These are phyloP conservation scores for Vidua macroura DNA, from an alignment of 2,113 vertebrate species.

Conservation along the genomic window DNA sequence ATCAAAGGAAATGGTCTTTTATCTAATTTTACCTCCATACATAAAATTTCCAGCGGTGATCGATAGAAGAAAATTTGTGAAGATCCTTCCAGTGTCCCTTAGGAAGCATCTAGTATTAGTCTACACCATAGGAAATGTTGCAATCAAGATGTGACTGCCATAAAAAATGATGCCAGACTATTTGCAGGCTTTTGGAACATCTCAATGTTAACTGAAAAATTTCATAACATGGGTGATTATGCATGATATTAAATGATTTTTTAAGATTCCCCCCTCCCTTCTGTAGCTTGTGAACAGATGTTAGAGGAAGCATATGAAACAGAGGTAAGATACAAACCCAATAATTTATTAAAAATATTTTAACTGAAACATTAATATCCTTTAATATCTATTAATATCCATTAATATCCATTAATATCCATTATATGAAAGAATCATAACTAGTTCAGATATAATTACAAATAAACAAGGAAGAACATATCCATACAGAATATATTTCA, in stretches of 20 bases:
- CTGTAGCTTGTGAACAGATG: background rate
- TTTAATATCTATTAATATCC: too few relatives aligned
- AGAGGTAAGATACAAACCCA: background rate
- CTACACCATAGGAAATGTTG: background rate
- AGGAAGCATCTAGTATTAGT: background rate
- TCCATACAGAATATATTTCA: background rate
- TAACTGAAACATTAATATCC: background rate
- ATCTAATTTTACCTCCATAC: background rate
- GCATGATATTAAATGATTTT: too few relatives aligned
- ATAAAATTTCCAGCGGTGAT: background rate
- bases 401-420: too few relatives aligned
- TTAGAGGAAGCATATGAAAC: background rate
- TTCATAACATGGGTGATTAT: background rate
- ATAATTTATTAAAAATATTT: background rate
- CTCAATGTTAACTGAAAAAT: background rate
- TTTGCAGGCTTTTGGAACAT: background rate
- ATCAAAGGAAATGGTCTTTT: background rate
- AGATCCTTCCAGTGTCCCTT: background rate
- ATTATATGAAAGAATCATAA: background rate
- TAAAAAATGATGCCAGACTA: background rate
- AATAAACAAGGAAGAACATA: background rate
- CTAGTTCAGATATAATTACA: background rate
- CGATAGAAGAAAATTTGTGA: background rate
- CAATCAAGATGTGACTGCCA: background rate
- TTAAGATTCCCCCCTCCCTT: too few relatives aligned